Percentiles rank a stretch among this genome's conserved stretches.
Conservation (phyloP, 1,140 invertebrate genomes). For the Drosophila persimilis region DNA sequence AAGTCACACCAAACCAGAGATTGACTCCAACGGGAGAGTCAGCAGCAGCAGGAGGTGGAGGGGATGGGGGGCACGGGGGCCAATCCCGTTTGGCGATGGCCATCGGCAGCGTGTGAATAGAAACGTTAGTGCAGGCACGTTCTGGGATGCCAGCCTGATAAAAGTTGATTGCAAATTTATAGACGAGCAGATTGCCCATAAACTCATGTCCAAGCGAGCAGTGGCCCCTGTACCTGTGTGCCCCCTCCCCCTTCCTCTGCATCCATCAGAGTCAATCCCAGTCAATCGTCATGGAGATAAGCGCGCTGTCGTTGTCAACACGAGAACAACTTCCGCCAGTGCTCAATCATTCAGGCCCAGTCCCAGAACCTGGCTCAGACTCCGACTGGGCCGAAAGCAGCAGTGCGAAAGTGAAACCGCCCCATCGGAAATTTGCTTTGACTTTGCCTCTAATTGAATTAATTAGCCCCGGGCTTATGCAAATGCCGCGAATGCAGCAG, state of each 20-base stretch:
- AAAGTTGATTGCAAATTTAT: conserved; percentile 82
- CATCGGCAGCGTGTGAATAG: conserved; percentile 71
- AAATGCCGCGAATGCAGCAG: conserved; percentile 36
- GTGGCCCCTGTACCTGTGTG: conserved; percentile 20
- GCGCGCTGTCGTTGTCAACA: conserved; percentile 67
- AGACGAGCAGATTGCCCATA: conserved; percentile 75
- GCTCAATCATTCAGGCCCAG: conserved; percentile 57
- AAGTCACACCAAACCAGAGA: conserved; percentile 58
- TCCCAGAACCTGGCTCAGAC: not conserved
- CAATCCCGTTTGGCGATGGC: conserved; percentile 37
- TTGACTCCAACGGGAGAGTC: conserved; percentile 5
- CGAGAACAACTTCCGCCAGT: conserved; percentile 70
- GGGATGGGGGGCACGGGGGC: conserved; percentile 7
- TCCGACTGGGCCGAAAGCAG: conserved; percentile 27
- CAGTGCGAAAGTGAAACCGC: conserved; percentile 58
- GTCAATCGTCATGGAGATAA: conserved; percentile 65
- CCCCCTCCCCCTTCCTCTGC: not conserved
- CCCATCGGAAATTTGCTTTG: conserved; percentile 38
- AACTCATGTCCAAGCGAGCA: conserved; percentile 53
- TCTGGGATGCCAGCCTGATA: conserved; percentile 66
- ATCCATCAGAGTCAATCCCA: conserved; percentile 53
- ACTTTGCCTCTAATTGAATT: conserved; percentile 69
- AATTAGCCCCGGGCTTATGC: conserved; percentile 68
- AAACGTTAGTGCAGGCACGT: conserved; percentile 79
- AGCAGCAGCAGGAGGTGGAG: not conserved